Conservation (phyloP, 37 sponge, comb jelly and placozoan species). For the Sycon ciliatum region DNA sequence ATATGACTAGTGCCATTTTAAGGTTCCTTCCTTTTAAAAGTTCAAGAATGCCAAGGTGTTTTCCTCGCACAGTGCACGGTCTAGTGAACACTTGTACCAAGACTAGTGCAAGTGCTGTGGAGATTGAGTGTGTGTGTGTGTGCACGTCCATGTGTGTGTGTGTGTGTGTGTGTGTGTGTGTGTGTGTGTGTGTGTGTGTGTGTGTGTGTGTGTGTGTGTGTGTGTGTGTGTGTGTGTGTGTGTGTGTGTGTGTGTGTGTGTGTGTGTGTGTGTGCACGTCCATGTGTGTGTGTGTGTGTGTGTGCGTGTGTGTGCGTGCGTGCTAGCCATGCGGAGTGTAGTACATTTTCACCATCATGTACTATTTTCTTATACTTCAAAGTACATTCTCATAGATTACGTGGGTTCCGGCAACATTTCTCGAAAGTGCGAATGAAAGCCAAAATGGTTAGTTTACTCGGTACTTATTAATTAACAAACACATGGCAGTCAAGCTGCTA, state of each 20-base stretch:
- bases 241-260: constrained; percentile 19
- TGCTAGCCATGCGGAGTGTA: neutral
- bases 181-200: constrained; percentile 1
- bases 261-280: constrained; percentile 17
- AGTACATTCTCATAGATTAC: neutral
- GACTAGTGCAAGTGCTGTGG: too few relatives aligned
- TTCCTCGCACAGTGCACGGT: too few relatives aligned
- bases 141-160: neutral
- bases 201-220: neutral
- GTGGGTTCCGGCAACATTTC: too few relatives aligned
- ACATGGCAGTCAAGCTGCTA: too few relatives aligned
- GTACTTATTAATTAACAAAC: too few relatives aligned
- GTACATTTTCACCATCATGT: neutral
- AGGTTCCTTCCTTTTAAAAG: too few relatives aligned
- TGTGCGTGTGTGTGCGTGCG: neutral
- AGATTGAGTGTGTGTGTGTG: constrained; percentile 2
- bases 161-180: constrained; percentile 18
- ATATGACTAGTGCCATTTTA: too few relatives aligned
- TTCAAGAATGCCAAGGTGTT: too few relatives aligned
- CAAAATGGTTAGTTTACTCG: too few relatives aligned
- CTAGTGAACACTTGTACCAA: too few relatives aligned
- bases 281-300: neutral
- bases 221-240: constrained; percentile 15
- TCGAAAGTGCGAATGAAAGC: too few relatives aligned
- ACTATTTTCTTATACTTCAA: neutral